Evolutionary conservation across 2,888 invertebrate species (phyloP), one percentile per base, ranked within the genome.

Genomic region (Blera fallax): DNA sequence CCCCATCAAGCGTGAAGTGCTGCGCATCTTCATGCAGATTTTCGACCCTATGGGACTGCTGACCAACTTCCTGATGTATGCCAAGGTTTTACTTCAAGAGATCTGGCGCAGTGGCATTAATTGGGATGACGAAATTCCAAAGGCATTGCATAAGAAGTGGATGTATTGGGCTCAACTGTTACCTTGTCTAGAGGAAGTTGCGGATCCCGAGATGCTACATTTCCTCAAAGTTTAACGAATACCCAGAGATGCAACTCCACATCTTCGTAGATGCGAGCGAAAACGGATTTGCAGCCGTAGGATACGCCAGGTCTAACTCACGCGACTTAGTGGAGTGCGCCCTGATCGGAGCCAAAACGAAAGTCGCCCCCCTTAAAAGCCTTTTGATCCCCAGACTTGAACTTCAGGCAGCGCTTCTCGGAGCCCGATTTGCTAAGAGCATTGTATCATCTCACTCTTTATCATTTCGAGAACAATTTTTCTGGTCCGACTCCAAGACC

Each of bases 191-290:
- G 8, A 14, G 16, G 16, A 16, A 6, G 1, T n/a, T 45, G 7
- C 14, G 16, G 2, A 50, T 50, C 10, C 34, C 37, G 11, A 14
- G 56, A 18, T 34, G 37, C 11, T 58, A 58, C 18, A 14, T 58
- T 8, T 21, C 18, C 34, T n/a, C 37, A 8, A 2, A 37, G 11
- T 21, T 6, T 6, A 16, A 5, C 21, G 24, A 40, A 6, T 24
- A 24, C 24, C 24, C 24, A 3, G 43, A 62, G 11, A 62, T 14
- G 11, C 64, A 64, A 18, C 64, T 64, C 0, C 64, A 64, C 11
- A 7, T 64, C 10, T 58, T 58, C 34, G 58, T 58, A 21, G 58
- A 58, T n/a, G n/a, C n/a, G n/a, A n/a, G n/a, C n/a, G n/a, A n/a
- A n/a, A n/a, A n/a, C n/a, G n/a, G n/a, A n/a, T n/a, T n/a, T n/a